Evolutionary conservation across 2,113 vertebrate genomes (phyloP).

Genomic region (Erinaceus europaeus): DNA sequence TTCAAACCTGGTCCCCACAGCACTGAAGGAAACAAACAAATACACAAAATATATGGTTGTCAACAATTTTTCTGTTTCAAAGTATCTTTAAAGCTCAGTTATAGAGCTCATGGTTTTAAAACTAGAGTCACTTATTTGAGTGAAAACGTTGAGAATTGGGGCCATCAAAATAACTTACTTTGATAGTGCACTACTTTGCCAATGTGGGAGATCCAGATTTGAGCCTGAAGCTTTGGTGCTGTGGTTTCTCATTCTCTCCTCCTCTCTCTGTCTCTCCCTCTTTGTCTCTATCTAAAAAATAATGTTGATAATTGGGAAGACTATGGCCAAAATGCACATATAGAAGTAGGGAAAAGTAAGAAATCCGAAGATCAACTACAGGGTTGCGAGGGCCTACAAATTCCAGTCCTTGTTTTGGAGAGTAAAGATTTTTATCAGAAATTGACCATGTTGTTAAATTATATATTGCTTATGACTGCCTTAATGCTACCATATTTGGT

Average conservation of each 20-base stretch:
- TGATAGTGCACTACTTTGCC: no score
- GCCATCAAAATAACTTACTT: background rate
- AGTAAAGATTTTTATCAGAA: constrained; percentile 34
- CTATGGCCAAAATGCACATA: constrained; percentile 15
- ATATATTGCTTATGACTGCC: background rate
- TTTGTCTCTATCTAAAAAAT: no score
- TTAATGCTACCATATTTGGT: background rate
- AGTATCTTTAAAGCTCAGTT: constrained; percentile 1
- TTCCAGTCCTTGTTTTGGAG: background rate
- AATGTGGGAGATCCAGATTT: no score
- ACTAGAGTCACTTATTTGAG: background rate
- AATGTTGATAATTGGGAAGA: no score
- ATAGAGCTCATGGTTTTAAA: background rate
- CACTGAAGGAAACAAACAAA: no score
- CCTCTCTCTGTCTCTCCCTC: no score
- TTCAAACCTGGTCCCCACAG: no score
- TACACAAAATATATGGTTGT: no score
- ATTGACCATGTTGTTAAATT: background rate
- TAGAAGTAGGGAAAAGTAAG: background rate
- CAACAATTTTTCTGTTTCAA: no score
- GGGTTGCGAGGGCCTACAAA: background rate
- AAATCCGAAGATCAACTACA: no score
- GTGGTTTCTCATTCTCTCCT: no score
- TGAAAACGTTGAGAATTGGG: constrained; percentile 5
- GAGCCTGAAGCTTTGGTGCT: no score